A percentile compares a stretch with the other conserved stretches of the same genome.
These are phyloP conservation scores for Eugnorisma glareosa DNA, from an alignment of 2,888 invertebrate genomes.

Conservation along the genomic window DNA sequence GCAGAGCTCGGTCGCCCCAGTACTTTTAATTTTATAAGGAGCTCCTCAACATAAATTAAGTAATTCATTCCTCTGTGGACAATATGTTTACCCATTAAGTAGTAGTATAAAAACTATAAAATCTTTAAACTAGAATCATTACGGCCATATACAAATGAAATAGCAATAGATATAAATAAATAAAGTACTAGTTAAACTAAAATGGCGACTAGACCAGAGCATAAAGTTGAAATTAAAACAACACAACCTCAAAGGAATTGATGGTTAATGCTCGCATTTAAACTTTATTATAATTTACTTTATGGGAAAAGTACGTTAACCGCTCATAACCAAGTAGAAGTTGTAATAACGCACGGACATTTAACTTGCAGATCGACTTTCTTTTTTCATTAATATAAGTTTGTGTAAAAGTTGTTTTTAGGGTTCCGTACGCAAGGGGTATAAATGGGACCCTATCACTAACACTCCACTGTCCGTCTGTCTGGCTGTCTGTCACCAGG, in stretches of 20 bases:
- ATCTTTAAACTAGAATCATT: not conserved
- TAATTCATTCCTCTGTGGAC: not conserved
- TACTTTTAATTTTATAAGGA: not conserved
- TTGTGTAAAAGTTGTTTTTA: not conserved
- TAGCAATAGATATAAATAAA: constrained; percentile 32
- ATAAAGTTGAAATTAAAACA: constrained; percentile 50
- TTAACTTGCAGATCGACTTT: constrained; percentile 4
- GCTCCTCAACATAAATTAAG: not conserved
- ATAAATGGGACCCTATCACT: no score
- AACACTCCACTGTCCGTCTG: no score
- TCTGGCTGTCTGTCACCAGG: no score
- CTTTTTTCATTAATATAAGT: not conserved
- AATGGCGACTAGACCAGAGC: constrained; percentile 34
- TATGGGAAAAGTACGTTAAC: constrained; percentile 33
- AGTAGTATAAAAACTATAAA: not conserved
- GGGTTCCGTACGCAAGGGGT: no score
- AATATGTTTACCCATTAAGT: constrained; percentile 4
- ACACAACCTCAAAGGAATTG: constrained; percentile 36
- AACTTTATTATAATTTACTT: constrained; percentile 61
- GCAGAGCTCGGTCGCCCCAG: no score
- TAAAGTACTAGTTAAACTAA: constrained; percentile 30
- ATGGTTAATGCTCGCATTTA: constrained; percentile 50
- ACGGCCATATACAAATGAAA: constrained; percentile 27
- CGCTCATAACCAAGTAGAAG: constrained; percentile 16
- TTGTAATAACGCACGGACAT: constrained; percentile 6